Evolutionary conservation across 2,797 vertebrate genomes (phyloP).

Genomic region (Etheostoma perlongum): DNA sequence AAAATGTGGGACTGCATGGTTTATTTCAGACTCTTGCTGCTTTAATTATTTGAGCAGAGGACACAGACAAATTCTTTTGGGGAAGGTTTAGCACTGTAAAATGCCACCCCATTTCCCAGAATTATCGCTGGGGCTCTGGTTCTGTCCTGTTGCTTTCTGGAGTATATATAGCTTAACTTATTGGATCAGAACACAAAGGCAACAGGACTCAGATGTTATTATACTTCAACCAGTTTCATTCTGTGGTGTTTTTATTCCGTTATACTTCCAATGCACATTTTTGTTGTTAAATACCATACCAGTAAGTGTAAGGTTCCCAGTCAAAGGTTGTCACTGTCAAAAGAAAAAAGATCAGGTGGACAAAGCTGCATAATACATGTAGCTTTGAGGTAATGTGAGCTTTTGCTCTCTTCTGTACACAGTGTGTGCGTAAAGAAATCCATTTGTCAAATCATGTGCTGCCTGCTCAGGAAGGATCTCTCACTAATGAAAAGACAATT

Average conservation of each 20-base stretch:
- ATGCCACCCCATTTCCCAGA: constrained; percentile 62
- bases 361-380: constrained; percentile 12
- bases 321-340: constrained; percentile 14
- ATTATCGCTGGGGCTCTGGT: constrained; percentile 33
- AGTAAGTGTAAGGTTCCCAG: not conserved
- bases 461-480: constrained; percentile 37
- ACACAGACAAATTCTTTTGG: constrained; percentile 58
- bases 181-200: constrained; percentile 15
- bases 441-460: constrained; percentile 34
- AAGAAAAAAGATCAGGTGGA: constrained; percentile 13
- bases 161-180: constrained; percentile 15
- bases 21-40: constrained; percentile 60
- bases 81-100: constrained; percentile 64
- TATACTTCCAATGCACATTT: not conserved
- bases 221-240: constrained; percentile 1
- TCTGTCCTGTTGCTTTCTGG: constrained; percentile 48
- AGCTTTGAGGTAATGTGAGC: constrained; percentile 6
- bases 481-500: constrained; percentile 77
- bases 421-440: constrained; percentile 22
- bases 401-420: constrained; percentile 7
- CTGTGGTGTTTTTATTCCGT: not conserved
- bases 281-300: constrained; percentile 9
- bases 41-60: constrained; percentile 76
- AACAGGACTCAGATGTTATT: constrained; percentile 6
- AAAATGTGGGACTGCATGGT: constrained; percentile 56